Evolutionary conservation across 2,888 invertebrate genomes (phyloP).

Genomic region (Agonopterix alstromeriana): DNA sequence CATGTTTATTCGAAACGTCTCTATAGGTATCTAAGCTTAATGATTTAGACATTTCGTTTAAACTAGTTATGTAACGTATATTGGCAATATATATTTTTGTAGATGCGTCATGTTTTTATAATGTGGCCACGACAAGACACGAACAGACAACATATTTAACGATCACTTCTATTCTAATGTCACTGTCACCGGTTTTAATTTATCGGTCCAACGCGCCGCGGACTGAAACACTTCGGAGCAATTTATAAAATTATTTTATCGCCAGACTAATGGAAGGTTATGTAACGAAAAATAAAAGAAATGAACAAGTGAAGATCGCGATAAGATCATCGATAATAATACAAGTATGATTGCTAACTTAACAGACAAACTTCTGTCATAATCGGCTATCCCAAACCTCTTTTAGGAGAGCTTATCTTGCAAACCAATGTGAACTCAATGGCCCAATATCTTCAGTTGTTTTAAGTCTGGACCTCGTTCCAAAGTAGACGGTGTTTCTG

Average conservation of each 20-base stretch:
- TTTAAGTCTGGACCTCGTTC: too few relatives aligned
- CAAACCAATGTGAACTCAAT: too few relatives aligned
- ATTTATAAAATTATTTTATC: not conserved
- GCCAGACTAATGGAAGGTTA: not conserved
- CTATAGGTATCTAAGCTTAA: not conserved
- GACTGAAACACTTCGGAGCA: slow-evolving; percentile 4
- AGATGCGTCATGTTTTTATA: slow-evolving; percentile 56
- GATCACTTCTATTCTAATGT: slow-evolving; percentile 30
- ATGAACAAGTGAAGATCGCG: slow-evolving; percentile 2
- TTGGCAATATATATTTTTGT: slow-evolving; percentile 49
- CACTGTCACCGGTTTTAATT: slow-evolving; percentile 31
- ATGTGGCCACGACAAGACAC: slow-evolving; percentile 39
- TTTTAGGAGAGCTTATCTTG: too few relatives aligned
- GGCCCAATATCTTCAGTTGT: too few relatives aligned
- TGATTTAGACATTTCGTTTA: too few relatives aligned
- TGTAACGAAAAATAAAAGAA: slow-evolving; percentile 2
- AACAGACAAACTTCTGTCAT: not conserved
- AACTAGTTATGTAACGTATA: slow-evolving; percentile 14
- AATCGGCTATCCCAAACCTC: too few relatives aligned
- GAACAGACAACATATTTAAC: slow-evolving; percentile 40
- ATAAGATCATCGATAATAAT: not conserved
- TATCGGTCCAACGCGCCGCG: slow-evolving; percentile 26
- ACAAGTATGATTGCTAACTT: not conserved
- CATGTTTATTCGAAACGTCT: not conserved
- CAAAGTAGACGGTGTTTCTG: too few relatives aligned